Evolutionary conservation across 1,140 invertebrate species (phyloP), one percentile per base, ranked within the genome.

Genomic region (Parasteatoda tepidariorum): DNA sequence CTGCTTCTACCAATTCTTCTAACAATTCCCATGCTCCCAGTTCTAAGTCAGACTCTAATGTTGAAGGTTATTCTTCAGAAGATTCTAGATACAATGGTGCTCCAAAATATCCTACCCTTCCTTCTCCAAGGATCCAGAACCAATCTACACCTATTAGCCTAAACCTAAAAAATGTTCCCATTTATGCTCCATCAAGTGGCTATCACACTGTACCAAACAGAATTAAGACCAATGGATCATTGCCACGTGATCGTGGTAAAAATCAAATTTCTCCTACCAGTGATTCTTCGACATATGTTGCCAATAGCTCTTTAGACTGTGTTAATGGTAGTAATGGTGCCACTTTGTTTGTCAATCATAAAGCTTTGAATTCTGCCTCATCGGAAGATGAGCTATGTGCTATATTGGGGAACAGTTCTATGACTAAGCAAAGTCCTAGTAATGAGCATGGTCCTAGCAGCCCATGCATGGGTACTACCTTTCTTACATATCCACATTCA

Each of bases 141-240:
- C 81, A 57, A 28, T 31, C 34, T 4, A 5, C 38, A 24, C 18
- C 41, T 66, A 28, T 22, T 54, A 28, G 33, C 13, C 22, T 31
- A 6, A 82, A n/a, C 30, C 26, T 18, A 6, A 66, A 30, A 30
- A 9, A 13, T 55, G 62, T 55, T 15, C 3, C 38, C 15, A 67
- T 4, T 24, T 82, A 70, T 24, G n/a, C 31, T n/a, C 9, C 59
- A 18, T 48, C 66, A 18, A 74, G 68, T 73, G 81, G 81, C 7
- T 83, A 83, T 24, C 70, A 83, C n/a, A 83, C 81, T 74, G 61
- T 83, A 41, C 76, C 83, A 24, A 24, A 87, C 89, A 94, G 96
- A 87, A 94, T 97, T 83, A 95, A 96, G 89, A 95, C 96, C 13
- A 94, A 97, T 89, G 95, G 96, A 41, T 95, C 96, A 54, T 88